Percentiles rank a stretch among this genome's conserved stretches.
These are phyloP conservation scores for Lordiphosa fenestrarum DNA, from an alignment of 2,888 invertebrate genomes.

Conservation along the genomic window DNA sequence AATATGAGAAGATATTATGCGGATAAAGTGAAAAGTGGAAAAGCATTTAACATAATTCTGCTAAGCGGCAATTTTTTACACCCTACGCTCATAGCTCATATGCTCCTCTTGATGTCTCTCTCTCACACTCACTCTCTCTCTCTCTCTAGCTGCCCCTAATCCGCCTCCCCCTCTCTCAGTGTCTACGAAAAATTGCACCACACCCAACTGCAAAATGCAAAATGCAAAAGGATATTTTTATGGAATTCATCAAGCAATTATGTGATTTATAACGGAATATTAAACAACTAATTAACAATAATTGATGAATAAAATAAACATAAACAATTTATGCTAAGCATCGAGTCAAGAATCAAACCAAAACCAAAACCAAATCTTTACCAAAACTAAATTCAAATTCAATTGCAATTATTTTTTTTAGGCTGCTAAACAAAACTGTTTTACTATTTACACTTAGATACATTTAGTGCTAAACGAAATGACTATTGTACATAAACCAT, in stretches of 20 bases:
- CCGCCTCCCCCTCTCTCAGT: conserved; percentile 35
- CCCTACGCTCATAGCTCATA: conserved; percentile 1
- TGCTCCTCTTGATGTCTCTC: conserved; percentile 9
- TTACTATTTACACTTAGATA: conserved; percentile 31
- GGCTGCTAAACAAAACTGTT: conserved; percentile 21
- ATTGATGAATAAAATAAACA: conserved; percentile 53
- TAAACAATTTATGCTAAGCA: conserved; percentile 55
- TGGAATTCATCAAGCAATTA: conserved; percentile 75
- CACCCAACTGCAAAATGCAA: conserved; percentile 30
- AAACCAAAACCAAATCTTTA: conserved; percentile 48
- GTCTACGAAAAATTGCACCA: conserved; percentile 55
- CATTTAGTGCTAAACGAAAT: conserved; percentile 23
- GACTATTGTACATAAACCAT: conserved; percentile 38
- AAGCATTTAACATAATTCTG: conserved; percentile 61
- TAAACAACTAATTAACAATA: conserved; percentile 69
- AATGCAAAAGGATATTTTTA: conserved; percentile 40
- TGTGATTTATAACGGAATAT: conserved; percentile 73
- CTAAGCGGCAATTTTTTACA: conserved; percentile 43
- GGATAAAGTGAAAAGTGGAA: conserved; percentile 29
- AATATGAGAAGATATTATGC: conserved; percentile 17
- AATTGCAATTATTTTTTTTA: conserved; percentile 69
- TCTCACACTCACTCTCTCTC: conserved; percentile 9
- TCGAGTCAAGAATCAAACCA: conserved; percentile 41
- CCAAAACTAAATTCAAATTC: conserved; percentile 56
- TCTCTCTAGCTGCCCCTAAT: conserved; percentile 20